Conservation (phyloP, 2,888 invertebrate species). For the Hypolimnas misippus region DNA sequence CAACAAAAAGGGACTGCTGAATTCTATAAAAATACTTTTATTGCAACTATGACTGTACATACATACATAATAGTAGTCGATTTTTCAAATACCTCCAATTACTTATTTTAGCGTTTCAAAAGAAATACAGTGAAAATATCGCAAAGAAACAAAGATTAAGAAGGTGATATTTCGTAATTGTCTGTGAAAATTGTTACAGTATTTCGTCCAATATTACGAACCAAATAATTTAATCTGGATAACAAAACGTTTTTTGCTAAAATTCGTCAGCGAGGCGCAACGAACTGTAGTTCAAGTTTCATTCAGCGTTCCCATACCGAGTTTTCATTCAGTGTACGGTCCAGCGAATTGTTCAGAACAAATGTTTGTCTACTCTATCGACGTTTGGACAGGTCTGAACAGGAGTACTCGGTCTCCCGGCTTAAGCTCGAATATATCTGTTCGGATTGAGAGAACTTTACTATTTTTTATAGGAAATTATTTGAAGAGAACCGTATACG, state of each 20-base stretch:
- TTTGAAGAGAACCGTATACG: background rate
- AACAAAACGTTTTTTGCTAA: background rate
- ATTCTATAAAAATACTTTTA: too few species aligned
- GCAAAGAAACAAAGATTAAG: too few species aligned
- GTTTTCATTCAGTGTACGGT: slow-evolving; percentile 41
- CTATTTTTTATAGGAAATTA: slow-evolving; percentile 8
- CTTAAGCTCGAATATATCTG: slow-evolving; percentile 40
- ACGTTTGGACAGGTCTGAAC: slow-evolving; percentile 47
- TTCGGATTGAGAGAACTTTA: slow-evolving; percentile 22
- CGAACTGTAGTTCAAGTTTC: slow-evolving; percentile 39
- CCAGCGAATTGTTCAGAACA: slow-evolving; percentile 43
- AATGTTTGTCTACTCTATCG: slow-evolving; percentile 46
- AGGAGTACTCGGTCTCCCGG: slow-evolving; percentile 41
- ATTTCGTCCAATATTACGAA: too few species aligned
- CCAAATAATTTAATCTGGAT: background rate
- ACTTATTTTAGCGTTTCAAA: too few species aligned
- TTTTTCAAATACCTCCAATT: too few species aligned
- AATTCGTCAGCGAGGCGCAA: slow-evolving; percentile 8
- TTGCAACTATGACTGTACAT: too few species aligned
- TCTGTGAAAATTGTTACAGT: too few species aligned
- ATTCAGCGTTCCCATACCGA: too few species aligned
- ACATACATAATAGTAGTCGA: too few species aligned
- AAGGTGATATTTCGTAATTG: too few species aligned
- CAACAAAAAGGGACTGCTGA: too few species aligned
- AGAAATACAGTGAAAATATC: too few species aligned